phyloP scores from a whole-genome alignment of 2,888 invertebrate species.

The Pachycephus smyrnensis region DNA sequence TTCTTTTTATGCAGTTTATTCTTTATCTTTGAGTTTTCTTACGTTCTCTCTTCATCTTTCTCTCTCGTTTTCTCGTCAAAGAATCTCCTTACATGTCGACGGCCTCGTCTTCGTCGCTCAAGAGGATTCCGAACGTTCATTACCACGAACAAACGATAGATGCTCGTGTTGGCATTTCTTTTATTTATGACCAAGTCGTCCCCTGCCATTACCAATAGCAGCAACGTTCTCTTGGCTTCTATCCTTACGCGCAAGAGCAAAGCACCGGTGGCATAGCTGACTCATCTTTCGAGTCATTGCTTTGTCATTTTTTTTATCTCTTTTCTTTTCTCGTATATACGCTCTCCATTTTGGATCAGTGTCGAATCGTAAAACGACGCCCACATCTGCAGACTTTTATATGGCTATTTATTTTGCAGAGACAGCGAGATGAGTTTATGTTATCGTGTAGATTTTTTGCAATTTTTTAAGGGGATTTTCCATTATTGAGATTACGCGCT shows the following conservation, averaged over 20 bases:
- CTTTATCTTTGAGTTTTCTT: too few relatives aligned
- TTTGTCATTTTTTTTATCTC: background rate
- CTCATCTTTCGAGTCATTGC: conserved; percentile 1
- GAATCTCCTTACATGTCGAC: background rate
- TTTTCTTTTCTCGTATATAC: background rate
- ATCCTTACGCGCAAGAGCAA: background rate
- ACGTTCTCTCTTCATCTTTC: background rate
- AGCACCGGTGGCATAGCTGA: background rate
- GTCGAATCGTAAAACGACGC: background rate
- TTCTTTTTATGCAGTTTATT: too few relatives aligned
- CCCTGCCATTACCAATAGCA: background rate
- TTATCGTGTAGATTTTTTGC: background rate
- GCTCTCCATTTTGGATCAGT: background rate
- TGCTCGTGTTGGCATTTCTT: conserved; percentile 7
- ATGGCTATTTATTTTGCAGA: background rate
- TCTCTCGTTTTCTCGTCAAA: background rate
- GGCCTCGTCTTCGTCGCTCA: background rate
- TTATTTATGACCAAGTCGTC: conserved; percentile 13
- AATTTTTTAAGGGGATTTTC: background rate
- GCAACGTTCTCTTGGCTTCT: background rate
- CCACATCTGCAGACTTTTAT: too few relatives aligned
- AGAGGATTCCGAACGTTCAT: background rate
- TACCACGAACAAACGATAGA: conserved; percentile 2
- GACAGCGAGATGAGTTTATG: background rate
- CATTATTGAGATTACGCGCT: background rate